A percentile compares a stretch with the other conserved stretches of the same genome.
Evolutionary conservation across 2,797 vertebrate genomes (phyloP).

Genomic region (Falco concolor): DNA sequence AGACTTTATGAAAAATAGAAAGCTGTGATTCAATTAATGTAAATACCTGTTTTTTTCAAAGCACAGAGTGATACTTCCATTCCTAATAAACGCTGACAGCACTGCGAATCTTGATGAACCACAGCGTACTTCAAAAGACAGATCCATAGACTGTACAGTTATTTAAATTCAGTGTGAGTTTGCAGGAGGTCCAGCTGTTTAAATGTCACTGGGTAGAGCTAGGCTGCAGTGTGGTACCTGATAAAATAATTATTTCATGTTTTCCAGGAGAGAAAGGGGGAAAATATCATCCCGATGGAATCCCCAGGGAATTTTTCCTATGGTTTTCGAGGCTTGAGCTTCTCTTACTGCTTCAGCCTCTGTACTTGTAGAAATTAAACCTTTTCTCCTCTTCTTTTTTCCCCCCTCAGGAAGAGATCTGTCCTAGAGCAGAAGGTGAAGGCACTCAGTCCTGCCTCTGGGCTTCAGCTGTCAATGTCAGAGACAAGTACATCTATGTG

Average conservation of each 20-base stretch:
- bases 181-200: neutral
- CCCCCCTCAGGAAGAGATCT: constrained; percentile 87
- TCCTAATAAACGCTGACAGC: constrained; percentile 30
- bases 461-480: constrained; percentile 89
- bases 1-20: neutral
- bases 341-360: neutral
- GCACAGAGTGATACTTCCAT: neutral
- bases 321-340: neutral
- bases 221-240: neutral
- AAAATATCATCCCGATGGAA: neutral
- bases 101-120: neutral
- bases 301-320: neutral
- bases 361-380: constrained; percentile 16
- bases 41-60: neutral
- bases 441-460: constrained; percentile 83
- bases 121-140: neutral
- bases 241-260: neutral
- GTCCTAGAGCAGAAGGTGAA: constrained; percentile 80
- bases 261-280: neutral
- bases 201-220: neutral
- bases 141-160: neutral
- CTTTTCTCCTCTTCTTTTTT: constrained; percentile 11
- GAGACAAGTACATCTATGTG: constrained; percentile 90
- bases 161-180: neutral
- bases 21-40: neutral